Conservation (phyloP, 2,888 invertebrate genomes). For the Bombylius major region DNA sequence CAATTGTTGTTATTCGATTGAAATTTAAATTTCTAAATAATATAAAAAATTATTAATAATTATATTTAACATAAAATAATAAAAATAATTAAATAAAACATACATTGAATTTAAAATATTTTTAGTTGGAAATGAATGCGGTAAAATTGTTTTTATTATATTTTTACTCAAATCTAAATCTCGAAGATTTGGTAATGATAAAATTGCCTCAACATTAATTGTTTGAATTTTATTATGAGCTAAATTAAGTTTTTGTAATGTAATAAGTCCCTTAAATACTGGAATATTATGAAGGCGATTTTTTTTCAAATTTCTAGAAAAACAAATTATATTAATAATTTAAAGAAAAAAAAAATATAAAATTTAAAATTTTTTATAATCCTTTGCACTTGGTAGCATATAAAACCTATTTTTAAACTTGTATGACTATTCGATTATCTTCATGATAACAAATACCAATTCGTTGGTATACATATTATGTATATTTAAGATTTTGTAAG, state of each 20-base stretch:
- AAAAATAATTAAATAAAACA: neutral
- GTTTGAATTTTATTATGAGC: conserved; percentile 67
- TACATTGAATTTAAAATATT: conserved; percentile 23
- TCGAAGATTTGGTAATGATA: conserved; percentile 46
- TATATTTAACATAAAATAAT: neutral
- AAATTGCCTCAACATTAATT: conserved; percentile 77
- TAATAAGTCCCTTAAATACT: conserved; percentile 62
- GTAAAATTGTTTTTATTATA: conserved; percentile 32
- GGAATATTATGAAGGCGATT: conserved; percentile 70
- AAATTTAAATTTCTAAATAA: conserved; percentile 48
- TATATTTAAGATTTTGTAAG: too few relatives aligned
- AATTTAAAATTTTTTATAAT: too few relatives aligned
- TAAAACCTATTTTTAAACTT: too few relatives aligned
- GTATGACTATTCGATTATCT: too few relatives aligned
- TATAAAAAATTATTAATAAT: conserved; percentile 18
- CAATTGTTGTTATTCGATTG: conserved; percentile 60
- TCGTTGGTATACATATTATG: too few relatives aligned
- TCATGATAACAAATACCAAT: too few relatives aligned
- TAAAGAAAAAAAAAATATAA: neutral
- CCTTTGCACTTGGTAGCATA: too few relatives aligned
- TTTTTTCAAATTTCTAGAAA: conserved; percentile 47
- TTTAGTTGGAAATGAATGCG: conserved; percentile 42
- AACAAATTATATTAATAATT: neutral
- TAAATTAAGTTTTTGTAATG: conserved; percentile 61
- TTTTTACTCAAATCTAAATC: conserved; percentile 38